Percentiles rank a stretch among this genome's conserved stretches.
Conservation (phyloP, 2,797 vertebrate genomes). For the Tamandua tetradactyla region DNA sequence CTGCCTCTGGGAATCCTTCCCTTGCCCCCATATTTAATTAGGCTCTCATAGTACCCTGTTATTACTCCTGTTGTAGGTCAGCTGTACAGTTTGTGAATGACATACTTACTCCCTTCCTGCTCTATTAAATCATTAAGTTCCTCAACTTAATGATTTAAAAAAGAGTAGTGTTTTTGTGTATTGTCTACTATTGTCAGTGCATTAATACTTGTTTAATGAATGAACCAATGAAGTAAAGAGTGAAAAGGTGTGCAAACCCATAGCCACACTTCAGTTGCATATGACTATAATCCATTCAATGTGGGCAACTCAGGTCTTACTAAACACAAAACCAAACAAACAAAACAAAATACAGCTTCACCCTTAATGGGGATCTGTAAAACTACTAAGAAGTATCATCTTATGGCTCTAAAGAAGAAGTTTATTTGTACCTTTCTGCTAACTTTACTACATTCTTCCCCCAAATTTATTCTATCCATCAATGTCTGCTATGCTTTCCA, state of each 20-base stretch:
- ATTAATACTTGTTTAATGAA: constrained; percentile 8
- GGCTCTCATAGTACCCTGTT: background rate
- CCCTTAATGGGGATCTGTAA: background rate
- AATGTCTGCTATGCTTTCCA: background rate
- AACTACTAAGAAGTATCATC: background rate
- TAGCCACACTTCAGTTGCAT: background rate
- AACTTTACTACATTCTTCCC: constrained; percentile 14
- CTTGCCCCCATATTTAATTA: background rate
- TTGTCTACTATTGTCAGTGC: background rate
- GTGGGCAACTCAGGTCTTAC: background rate
- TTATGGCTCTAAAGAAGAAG: constrained; percentile 16
- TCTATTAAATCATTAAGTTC: background rate
- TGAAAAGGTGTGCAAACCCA: background rate
- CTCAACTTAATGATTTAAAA: no score
- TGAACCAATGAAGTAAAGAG: background rate
- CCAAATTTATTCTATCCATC: constrained; percentile 34
- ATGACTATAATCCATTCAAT: background rate
- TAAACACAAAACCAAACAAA: background rate
- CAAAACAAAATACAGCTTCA: background rate
- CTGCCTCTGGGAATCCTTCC: background rate
- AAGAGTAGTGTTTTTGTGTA: background rate
- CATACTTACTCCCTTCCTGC: background rate
- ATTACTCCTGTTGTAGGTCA: background rate
- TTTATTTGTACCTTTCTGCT: background rate
- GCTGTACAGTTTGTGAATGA: background rate